These are phyloP conservation scores for Acronicta psi DNA, from an alignment of 2,888 invertebrate genomes.

Conservation along the genomic window DNA sequence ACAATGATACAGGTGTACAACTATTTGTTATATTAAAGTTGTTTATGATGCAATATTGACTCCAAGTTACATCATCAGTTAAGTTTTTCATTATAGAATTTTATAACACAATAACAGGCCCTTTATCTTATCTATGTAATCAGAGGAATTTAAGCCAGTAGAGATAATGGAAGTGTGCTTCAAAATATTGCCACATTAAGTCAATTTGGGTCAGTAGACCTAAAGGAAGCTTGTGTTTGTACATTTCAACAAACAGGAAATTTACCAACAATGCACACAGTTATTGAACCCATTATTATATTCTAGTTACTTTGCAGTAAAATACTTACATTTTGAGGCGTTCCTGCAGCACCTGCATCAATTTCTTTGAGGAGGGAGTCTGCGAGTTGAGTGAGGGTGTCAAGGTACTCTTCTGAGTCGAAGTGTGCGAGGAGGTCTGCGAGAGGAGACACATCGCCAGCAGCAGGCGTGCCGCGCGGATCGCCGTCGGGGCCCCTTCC, in stretches of 20 bases:
- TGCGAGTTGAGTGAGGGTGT: constrained; percentile 94
- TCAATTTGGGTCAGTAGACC: constrained; percentile 18
- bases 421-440: constrained; percentile 94
- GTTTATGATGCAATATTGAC: constrained; percentile 29
- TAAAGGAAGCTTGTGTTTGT: constrained; percentile 14
- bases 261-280: constrained; percentile 3
- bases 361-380: constrained; percentile 94
- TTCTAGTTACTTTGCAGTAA: too few relatives aligned
- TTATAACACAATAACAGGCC: too few relatives aligned
- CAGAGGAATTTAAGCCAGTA: background rate
- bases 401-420: constrained; percentile 92
- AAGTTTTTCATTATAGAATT: background rate
- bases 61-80: constrained; percentile 34
- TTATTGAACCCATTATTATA: background rate
- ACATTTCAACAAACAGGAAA: constrained; percentile 11
- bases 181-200: background rate
- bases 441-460: constrained; percentile 95
- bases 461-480: constrained; percentile 92
- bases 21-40: background rate
- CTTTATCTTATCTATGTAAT: constrained; percentile 34
- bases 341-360: constrained; percentile 92
- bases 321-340: constrained; percentile 90
- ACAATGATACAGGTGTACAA: background rate
- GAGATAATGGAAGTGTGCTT: background rate
- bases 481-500: constrained; percentile 93